phyloP scores from a whole-genome alignment of 2,113 vertebrate genomes.

The Spizaetus ornatus region DNA sequence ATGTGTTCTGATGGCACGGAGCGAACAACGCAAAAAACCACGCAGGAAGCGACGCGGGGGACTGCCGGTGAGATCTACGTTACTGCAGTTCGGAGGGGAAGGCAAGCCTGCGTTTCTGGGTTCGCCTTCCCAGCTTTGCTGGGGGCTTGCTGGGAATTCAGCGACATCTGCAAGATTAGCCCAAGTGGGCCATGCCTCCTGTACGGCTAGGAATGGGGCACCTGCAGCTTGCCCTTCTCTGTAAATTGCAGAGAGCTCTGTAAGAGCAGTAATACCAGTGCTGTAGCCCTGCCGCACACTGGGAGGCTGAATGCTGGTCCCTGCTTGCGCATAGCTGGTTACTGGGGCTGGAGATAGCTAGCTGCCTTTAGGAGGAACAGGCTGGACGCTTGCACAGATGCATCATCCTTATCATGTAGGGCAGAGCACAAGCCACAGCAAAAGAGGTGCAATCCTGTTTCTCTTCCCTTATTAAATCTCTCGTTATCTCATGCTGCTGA shows the following conservation, averaged over 20 bases:
- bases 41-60: fast-evolving
- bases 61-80: not conserved
- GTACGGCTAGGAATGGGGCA: fast-evolving
- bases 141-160: not conserved
- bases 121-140: not conserved
- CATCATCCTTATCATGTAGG: too few relatives aligned
- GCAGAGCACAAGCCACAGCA: not conserved
- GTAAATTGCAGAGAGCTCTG: not conserved
- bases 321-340: not conserved
- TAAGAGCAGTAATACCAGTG: not conserved
- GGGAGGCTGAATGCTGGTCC: not conserved
- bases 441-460: not conserved
- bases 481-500: not conserved
- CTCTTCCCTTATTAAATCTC: not conserved
- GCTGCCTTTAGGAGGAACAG: not conserved
- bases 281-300: too few relatives aligned
- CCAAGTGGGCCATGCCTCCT: not conserved
- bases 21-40: not conserved
- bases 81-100: not conserved
- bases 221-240: too few relatives aligned
- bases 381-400: not conserved
- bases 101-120: not conserved
- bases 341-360: too few relatives aligned
- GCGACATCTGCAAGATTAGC: not conserved
- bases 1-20: not conserved